phyloP scores from a whole-genome alignment of 1,140 invertebrate species.

The Lysiphlebus fabarum region DNA sequence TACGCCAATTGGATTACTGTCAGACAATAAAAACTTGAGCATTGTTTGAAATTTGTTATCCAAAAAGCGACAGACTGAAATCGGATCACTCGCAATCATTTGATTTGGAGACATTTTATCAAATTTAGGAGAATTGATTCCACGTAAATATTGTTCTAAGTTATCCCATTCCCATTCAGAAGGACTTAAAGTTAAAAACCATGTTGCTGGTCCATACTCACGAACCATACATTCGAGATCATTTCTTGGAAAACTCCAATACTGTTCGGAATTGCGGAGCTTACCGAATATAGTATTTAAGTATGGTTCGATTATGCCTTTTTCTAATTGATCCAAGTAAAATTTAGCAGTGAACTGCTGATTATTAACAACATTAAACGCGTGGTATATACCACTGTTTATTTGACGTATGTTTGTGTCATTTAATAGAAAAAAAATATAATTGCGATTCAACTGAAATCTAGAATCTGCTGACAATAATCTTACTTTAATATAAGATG shows the following conservation, averaged over 20 bases:
- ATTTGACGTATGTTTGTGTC: constrained; percentile 35
- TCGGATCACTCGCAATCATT: constrained; percentile 29
- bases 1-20: constrained; percentile 33
- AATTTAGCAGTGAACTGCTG: constrained; percentile 10
- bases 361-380: constrained; percentile 24
- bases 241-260: constrained; percentile 8
- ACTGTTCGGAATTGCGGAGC: constrained; percentile 15
- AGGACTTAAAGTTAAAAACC: constrained; percentile 46
- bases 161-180: constrained; percentile 42
- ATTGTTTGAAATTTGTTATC: constrained; percentile 36
- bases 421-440: constrained; percentile 38
- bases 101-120: constrained; percentile 22
- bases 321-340: constrained; percentile 3
- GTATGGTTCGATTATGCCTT: constrained; percentile 7
- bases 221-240: constrained; percentile 29
- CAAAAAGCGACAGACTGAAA: constrained; percentile 34
- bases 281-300: constrained; percentile 9
- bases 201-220: constrained; percentile 43
- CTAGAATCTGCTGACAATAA: constrained; percentile 33
- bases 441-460: constrained; percentile 37
- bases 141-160: constrained; percentile 35
- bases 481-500: constrained; percentile 33
- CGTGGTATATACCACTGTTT: constrained; percentile 31
- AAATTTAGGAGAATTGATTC: constrained; percentile 30
- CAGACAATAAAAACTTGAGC: constrained; percentile 32